Evolutionary conservation across 2,113 vertebrate genomes (phyloP), one percentile per base, ranked within the genome.

Genomic region (Salvelinus alpinus): DNA sequence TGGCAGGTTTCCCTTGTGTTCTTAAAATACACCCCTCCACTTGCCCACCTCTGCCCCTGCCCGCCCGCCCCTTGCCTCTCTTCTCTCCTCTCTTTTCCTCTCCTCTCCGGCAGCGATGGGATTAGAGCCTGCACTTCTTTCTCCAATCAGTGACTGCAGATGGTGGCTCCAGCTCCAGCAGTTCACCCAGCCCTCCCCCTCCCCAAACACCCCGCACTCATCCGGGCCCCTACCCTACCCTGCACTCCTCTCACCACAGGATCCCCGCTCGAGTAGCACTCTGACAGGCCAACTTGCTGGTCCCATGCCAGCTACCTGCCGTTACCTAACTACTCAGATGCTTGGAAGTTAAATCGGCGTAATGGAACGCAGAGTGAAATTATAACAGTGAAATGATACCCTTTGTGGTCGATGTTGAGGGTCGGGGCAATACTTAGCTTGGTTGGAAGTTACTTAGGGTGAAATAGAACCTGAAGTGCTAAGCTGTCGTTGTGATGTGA

Each of bases 21-120:
- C 92, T 92, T 92, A 92, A 94, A 94, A 94, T 94, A 94, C 88
- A 94, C 88, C 90, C 91, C 88, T 79, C 73, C 84, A 78, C 90
- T 93, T 93, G 91, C 92, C 93, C 92, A 94, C 93, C 89, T 89
- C 78, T 83, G 88, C 92, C 90, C 93, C 6, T 34, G 34, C 34
- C 91, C 88, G 90, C 89, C 91, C 82, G 86, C 88, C 88, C 87
- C 82, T 86, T 85, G 81, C 84, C n/a, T 22, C 59, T 6, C 18
- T 12, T 4, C 6, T 62, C 20, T 22, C 1, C 59, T 62, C 14
- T 54, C 16, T 44, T 44, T 44, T 13, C 59, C 7, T 62, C 51
- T 54, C 51, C 85, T 62, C 51, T 54, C 51, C 85, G 86, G 84
- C 84, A 76, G 86, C 84, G 88, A 90, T 88, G 88, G 87, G 88